Conservation (phyloP, 2,888 invertebrate genomes). For the Callosobruchus maculatus region DNA sequence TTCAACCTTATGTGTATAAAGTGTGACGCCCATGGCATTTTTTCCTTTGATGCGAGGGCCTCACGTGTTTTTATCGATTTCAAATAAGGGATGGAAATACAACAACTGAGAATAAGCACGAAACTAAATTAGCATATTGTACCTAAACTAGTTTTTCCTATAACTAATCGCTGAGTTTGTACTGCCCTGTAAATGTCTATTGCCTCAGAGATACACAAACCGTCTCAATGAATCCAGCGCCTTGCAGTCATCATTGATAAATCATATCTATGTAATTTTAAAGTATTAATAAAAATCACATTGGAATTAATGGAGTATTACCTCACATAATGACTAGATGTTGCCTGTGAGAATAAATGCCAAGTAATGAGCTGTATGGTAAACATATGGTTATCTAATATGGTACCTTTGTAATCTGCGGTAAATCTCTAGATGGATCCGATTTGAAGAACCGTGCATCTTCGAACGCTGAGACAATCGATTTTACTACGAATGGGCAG, state of each 20-base stretch:
- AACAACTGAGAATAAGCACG: too few relatives aligned
- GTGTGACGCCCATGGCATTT: too few relatives aligned
- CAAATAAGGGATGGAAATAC: too few relatives aligned
- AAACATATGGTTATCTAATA: background rate
- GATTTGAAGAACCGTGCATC: background rate
- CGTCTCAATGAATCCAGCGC: background rate
- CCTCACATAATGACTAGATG: background rate
- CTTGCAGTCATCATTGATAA: background rate
- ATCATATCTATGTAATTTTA: background rate
- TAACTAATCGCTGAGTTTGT: too few relatives aligned
- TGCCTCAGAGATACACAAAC: too few relatives aligned
- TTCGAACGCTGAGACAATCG: background rate
- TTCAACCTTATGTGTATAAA: too few relatives aligned
- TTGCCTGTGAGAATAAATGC: background rate
- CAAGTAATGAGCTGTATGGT: background rate
- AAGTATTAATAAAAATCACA: background rate
- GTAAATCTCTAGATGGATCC: background rate
- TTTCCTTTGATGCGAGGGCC: too few relatives aligned
- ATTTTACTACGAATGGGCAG: background rate
- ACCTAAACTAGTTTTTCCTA: too few relatives aligned
- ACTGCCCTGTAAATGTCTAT: background rate
- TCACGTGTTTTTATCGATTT: too few relatives aligned
- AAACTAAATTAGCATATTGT: too few relatives aligned
- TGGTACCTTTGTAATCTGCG: background rate
- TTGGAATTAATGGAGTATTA: background rate